Conservation (phyloP, 2,797 vertebrate genomes). For the Neomorphus geoffroyi region DNA sequence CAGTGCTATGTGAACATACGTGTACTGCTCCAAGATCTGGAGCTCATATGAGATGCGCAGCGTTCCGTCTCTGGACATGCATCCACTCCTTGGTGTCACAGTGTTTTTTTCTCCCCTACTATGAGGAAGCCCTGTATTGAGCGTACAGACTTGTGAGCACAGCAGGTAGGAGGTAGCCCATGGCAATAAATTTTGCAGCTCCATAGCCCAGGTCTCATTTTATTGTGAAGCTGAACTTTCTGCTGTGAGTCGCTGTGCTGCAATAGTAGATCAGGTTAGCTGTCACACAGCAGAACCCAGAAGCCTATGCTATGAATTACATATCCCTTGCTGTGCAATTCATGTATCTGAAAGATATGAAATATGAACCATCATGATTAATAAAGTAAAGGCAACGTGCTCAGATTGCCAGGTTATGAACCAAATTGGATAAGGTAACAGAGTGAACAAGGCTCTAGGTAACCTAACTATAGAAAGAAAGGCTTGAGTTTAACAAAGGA, state of each 20-base stretch:
- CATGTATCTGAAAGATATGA: rapidly evolving
- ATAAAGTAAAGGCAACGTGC: not conserved
- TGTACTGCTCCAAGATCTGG: not conserved
- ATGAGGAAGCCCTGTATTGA: not conserved
- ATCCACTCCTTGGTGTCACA: rapidly evolving
- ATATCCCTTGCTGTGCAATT: not conserved
- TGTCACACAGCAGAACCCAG: not conserved
- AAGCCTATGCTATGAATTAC: not conserved
- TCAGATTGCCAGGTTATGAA: not conserved
- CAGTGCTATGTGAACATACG: rapidly evolving
- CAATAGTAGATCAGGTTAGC: not conserved
- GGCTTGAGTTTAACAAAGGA: not conserved
- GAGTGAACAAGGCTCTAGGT: not conserved
- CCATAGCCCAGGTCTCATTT: not conserved
- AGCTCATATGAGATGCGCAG: not conserved
- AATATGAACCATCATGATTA: too few relatives aligned
- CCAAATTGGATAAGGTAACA: not conserved
- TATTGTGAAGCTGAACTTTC: not conserved
- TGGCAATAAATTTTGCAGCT: not conserved
- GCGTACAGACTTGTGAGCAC: not conserved
- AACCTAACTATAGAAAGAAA: not conserved
- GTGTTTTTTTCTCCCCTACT: not conserved
- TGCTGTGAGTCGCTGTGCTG: not conserved
- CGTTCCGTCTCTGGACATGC: not conserved
- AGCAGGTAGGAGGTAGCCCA: not conserved